These are phyloP conservation scores for Poecilia latipinna DNA, from an alignment of 2,113 vertebrate genomes.

Conservation along the genomic window DNA sequence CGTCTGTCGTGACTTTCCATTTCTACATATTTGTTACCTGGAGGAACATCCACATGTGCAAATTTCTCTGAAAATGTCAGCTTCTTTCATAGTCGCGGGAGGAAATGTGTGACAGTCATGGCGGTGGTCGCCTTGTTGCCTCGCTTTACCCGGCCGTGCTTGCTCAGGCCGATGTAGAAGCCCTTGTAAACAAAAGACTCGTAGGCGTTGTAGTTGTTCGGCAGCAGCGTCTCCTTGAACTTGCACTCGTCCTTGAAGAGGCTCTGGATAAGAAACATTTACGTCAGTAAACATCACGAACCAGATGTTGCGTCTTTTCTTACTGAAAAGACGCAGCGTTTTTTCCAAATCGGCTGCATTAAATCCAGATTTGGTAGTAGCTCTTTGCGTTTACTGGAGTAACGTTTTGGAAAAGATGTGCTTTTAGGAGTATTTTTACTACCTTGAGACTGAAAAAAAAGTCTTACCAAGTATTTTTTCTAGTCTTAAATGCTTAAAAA, in stretches of 20 bases:
- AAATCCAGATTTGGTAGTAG: not conserved
- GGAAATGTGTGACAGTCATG: constrained; percentile 96
- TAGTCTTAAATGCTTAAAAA: too few relatives aligned
- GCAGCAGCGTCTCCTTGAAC: constrained; percentile 93
- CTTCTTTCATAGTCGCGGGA: constrained; percentile 89
- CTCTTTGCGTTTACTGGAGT: too few relatives aligned
- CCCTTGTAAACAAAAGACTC: constrained; percentile 89
- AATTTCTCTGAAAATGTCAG: constrained; percentile 76
- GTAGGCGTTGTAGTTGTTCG: constrained; percentile 97
- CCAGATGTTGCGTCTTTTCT: too few relatives aligned
- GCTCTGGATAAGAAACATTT: constrained; percentile 74
- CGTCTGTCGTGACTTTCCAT: constrained; percentile 58
- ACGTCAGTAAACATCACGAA: constrained; percentile 18
- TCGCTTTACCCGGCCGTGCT: constrained; percentile 89
- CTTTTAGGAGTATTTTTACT: too few relatives aligned
- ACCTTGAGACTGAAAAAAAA: too few relatives aligned
- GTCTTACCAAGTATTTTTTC: too few relatives aligned
- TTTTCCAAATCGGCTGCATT: not conserved
- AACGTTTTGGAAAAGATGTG: too few relatives aligned
- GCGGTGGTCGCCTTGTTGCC: constrained; percentile 90
- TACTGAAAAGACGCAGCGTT: too few relatives aligned
- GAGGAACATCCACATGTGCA: constrained; percentile 86
- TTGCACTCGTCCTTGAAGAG: constrained; percentile 93
- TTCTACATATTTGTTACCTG: constrained; percentile 75
- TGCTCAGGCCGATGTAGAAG: constrained; percentile 93